Evolutionary conservation across 2,888 invertebrate genomes (phyloP), one percentile per base, ranked within the genome.

Genomic region (Leptopilina syphax): DNA sequence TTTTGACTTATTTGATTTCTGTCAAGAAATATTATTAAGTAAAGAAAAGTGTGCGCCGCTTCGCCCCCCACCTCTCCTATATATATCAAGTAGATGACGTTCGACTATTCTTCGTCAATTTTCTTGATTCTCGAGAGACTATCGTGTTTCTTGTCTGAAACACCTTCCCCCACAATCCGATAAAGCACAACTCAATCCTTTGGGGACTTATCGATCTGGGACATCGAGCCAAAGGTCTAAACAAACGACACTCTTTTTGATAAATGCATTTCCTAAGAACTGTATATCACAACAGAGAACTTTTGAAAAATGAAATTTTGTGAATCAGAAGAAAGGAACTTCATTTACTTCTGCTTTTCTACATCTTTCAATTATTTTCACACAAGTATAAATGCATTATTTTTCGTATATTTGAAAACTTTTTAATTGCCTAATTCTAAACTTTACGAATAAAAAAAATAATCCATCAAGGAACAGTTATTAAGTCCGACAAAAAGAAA

Each of bases 131-230:
- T 57, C 73, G 5, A 73, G 73, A 73, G 73, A 73, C 57, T 73
- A 73, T 73, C 73, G 73, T 73, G 41, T 73, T 73, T 73, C 73
- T 54, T 57, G 8, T 34, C 73, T 57, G 34, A 13, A 73, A 27
- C 34, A 73, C 73, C 57, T 57, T 57, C n/a, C 27, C 57, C 54
- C 57, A 18, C 57, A 57, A 73, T 73, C 73, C 73, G 73, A 73
- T 73, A 73, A 73, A 73, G 57, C 57, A 73, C 70, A 70, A 70
- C 70, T 70, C 70, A 54, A 70, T 73, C 57, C 73, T 57, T 57
- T 57, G 34, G 73, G 57, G 73, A 57, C 54, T 57, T 73, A 73
- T 73, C 73, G 57, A 57, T 73, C 73, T 41, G n/a, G 57, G n/a
- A 73, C 73, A 73, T 73, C 73, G 57, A 73, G 18, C 34, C n/a